These are phyloP conservation scores for Pantelozetes paolii DNA, from an alignment of 2,888 invertebrate genomes.

Conservation along the genomic window DNA sequence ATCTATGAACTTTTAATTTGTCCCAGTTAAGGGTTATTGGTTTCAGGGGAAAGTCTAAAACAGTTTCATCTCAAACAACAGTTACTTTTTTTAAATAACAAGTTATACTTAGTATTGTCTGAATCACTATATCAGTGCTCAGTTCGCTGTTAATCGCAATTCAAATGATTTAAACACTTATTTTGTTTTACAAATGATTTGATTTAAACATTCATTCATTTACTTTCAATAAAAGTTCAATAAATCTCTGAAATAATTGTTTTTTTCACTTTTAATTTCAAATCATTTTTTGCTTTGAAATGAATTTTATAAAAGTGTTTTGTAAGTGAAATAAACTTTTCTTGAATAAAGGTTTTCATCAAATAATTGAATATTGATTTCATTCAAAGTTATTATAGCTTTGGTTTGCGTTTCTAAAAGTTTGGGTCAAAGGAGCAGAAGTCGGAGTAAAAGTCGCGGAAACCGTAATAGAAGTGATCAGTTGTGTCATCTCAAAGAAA, in stretches of 20 bases:
- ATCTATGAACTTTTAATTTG: slow-evolving; percentile 26
- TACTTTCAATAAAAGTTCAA: too few relatives aligned
- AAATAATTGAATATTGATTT: too few relatives aligned
- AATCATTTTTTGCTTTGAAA: not conserved
- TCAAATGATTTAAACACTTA: too few relatives aligned
- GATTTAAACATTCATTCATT: too few relatives aligned
- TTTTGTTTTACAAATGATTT: too few relatives aligned
- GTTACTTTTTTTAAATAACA: slow-evolving; percentile 5
- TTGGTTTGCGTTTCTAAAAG: slow-evolving; percentile 8
- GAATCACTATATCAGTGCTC: not conserved
- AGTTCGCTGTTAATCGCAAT: too few relatives aligned
- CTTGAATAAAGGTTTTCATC: not conserved
- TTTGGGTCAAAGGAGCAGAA: not conserved
- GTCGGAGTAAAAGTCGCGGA: slow-evolving; percentile 22
- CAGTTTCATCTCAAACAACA: not conserved
- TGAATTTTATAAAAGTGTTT: not conserved
- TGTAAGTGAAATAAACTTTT: not conserved
- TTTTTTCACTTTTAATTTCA: too few relatives aligned
- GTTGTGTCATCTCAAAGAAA: slow-evolving; percentile 43
- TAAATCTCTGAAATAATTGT: too few relatives aligned
- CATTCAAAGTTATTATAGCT: not conserved
- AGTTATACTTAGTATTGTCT: slow-evolving; percentile 25
- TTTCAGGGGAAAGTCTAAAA: slow-evolving; percentile 7
- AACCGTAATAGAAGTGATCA: slow-evolving; percentile 34
- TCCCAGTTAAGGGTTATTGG: slow-evolving; percentile 29